Conservation (phyloP, 2,113 vertebrate genomes). For the Ellobius talpinus region DNA sequence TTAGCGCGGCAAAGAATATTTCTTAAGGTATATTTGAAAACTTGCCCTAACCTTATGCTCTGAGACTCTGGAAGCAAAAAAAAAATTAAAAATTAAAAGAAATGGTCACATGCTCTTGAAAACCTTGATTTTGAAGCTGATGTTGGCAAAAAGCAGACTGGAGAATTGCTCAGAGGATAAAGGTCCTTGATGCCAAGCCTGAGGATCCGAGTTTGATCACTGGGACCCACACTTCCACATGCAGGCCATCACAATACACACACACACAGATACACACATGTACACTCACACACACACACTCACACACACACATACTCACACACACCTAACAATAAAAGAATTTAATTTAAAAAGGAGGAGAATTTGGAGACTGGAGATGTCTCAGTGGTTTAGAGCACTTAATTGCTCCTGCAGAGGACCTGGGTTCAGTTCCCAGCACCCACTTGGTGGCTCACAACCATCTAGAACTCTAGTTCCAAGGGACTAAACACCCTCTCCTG, state of each 20-base stretch:
- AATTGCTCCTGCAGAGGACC: background rate
- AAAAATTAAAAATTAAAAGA: background rate
- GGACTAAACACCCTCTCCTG: background rate
- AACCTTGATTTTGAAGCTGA: background rate
- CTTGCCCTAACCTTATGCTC: background rate
- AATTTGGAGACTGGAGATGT: background rate
- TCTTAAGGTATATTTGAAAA: background rate
- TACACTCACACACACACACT: no score
- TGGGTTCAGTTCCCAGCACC: background rate
- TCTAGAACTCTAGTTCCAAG: background rate
- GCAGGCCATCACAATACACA: no score
- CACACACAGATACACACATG: no score
- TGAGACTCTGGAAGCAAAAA: background rate
- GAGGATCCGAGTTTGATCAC: background rate
- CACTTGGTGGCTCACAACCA: background rate
- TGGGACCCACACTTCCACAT: background rate
- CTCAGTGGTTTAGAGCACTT: background rate
- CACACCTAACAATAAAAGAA: background rate
- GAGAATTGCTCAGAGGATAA: background rate
- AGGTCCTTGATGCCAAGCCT: background rate
- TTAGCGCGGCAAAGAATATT: background rate
- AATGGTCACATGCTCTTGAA: background rate
- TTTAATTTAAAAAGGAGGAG: background rate
- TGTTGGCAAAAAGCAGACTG: background rate
- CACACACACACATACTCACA: background rate